Conservation (phyloP, 2,888 invertebrate genomes). For the Drosophila dives region DNA sequence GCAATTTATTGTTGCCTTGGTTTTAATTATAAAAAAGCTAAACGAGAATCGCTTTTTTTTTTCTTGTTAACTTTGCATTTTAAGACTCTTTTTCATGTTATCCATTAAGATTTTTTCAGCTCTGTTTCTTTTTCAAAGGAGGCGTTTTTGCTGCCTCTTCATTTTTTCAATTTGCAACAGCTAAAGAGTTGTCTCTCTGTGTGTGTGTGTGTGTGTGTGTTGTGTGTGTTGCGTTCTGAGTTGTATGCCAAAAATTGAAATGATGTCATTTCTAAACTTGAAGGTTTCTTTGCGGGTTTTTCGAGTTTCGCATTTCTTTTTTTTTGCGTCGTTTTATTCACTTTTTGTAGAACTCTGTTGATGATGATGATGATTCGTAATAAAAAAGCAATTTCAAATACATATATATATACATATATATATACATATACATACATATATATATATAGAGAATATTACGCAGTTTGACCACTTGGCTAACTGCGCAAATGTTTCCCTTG, state of each 20-base stretch:
- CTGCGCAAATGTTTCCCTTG: conserved; percentile 37
- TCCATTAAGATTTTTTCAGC: conserved; percentile 24
- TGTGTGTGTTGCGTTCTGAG: conserved; percentile 26
- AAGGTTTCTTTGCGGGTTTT: conserved; percentile 40
- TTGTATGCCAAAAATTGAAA: conserved; percentile 14
- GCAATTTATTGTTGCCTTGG: conserved; percentile 53
- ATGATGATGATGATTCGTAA: conserved; percentile 57
- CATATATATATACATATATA: conserved; percentile 16
- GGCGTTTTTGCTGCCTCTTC: conserved; percentile 1
- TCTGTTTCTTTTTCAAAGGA: conserved; percentile 4
- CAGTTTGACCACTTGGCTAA: conserved; percentile 42
- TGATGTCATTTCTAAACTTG: conserved; percentile 76
- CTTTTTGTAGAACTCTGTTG: conserved; percentile 35
- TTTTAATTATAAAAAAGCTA: conserved; percentile 40
- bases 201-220: not conserved
- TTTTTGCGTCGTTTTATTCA: not conserved
- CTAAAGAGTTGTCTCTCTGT: conserved; percentile 8
- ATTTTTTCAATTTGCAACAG: conserved; percentile 19
- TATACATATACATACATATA: not conserved
- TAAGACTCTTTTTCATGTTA: conserved; percentile 35
- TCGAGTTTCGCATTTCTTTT: conserved; percentile 39
- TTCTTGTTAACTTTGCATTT: conserved; percentile 36
- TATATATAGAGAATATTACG: conserved; percentile 15
- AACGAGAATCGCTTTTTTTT: not conserved
- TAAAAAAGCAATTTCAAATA: conserved; percentile 70